Evolutionary conservation across 1,140 invertebrate species (phyloP).

Genomic region (Lepidurus apus): DNA sequence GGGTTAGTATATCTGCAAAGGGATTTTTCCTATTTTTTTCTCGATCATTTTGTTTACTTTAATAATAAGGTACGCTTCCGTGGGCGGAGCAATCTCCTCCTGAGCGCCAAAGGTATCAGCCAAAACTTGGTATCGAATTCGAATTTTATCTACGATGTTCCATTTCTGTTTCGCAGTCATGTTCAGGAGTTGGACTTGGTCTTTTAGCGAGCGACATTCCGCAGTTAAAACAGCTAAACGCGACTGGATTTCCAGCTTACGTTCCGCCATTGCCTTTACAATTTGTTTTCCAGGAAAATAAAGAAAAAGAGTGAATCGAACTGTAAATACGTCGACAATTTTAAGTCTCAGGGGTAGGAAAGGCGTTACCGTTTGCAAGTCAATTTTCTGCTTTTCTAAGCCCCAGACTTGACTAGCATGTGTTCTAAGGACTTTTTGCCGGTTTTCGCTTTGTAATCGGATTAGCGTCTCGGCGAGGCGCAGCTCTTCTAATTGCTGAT

Average conservation of each 20-base stretch:
- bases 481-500: conserved; percentile 4
- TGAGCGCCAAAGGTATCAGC: neutral
- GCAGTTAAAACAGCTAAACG: conserved; percentile 3
- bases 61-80: conserved; percentile 27
- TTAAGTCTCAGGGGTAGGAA: too few species aligned
- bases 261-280: neutral
- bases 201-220: neutral
- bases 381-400: neutral
- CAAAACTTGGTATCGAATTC: conserved; percentile 16
- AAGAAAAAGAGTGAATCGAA: too few species aligned
- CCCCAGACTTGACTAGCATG: conserved; percentile 1
- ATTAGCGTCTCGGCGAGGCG: neutral
- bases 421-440: neutral
- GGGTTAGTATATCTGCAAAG: neutral
- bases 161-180: neutral
- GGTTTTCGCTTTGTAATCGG: conserved; percentile 1
- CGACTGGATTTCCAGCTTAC: neutral
- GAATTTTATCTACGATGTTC: neutral
- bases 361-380: neutral
- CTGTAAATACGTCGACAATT: too few species aligned
- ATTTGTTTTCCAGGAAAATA: neutral
- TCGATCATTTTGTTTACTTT: conserved; percentile 18
- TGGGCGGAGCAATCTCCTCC: neutral
- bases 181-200: neutral
- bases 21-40: neutral